Percentiles rank a stretch among this genome's conserved stretches.
phyloP scores from a whole-genome alignment of 2,113 vertebrate species.

The Gambusia holbrooki region DNA sequence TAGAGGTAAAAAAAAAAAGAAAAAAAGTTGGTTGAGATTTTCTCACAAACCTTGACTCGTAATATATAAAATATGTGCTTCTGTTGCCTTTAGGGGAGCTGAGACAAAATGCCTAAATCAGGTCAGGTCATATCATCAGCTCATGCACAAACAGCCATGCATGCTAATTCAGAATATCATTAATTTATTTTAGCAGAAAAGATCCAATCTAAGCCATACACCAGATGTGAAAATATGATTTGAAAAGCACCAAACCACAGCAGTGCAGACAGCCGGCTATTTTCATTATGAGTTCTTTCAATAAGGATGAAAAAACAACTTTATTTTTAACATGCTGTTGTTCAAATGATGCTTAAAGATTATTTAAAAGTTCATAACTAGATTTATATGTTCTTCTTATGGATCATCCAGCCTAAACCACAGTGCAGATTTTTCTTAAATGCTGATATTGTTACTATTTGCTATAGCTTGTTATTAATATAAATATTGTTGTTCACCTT shows the following conservation, averaged over 20 bases:
- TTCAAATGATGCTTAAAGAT: not conserved
- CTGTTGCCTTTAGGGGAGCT: conserved; percentile 29
- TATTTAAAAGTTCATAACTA: not conserved
- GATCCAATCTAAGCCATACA: conserved; percentile 54
- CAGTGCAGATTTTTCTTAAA: too few species aligned
- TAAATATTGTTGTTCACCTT: too few species aligned
- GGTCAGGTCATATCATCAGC: conserved; percentile 71
- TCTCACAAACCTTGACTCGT: conserved; percentile 34
- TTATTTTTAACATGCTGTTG: not conserved
- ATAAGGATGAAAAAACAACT: conserved; percentile 10
- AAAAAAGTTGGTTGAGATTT: conserved; percentile 13
- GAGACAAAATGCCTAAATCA: conserved; percentile 65
- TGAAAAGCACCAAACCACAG: conserved; percentile 29
- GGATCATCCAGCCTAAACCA: too few species aligned
- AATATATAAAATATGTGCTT: conserved; percentile 39
- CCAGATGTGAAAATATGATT: conserved; percentile 50
- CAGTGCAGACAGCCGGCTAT: conserved; percentile 10
- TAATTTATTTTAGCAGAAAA: conserved; percentile 39
- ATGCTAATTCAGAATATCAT: conserved; percentile 50
- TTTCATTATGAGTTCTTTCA: conserved; percentile 17
- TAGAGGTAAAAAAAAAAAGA: not conserved
- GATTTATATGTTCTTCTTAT: too few species aligned
- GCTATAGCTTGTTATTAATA: too few species aligned
- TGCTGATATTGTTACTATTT: too few species aligned
- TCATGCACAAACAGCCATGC: conserved; percentile 38